Conservation (phyloP, 1,140 invertebrate genomes). For the Megalonaias nervosa region DNA sequence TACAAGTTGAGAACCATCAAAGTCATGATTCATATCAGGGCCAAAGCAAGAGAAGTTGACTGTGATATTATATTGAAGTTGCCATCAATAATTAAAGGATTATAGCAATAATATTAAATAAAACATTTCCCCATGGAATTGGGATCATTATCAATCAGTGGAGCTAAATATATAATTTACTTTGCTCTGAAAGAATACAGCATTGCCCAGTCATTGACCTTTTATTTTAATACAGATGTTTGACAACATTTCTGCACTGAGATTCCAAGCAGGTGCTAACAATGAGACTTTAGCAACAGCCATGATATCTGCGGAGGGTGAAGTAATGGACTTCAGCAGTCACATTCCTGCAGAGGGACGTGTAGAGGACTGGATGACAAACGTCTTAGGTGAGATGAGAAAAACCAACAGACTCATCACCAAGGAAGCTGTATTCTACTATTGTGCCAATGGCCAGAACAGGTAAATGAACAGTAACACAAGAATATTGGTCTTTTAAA, state of each 20-base stretch:
- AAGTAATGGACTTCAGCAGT: conserved; percentile 87
- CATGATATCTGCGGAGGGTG: conserved; percentile 88
- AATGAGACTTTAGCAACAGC: conserved; percentile 80
- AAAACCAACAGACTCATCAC: conserved; percentile 86
- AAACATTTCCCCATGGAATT: too few species aligned
- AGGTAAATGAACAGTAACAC: conserved; percentile 67
- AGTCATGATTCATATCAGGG: too few species aligned
- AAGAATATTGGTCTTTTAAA: too few species aligned
- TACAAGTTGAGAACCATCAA: too few species aligned
- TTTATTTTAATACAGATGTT: conserved; percentile 79
- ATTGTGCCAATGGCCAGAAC: conserved; percentile 80
- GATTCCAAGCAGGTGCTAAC: conserved; percentile 77
- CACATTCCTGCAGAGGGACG: conserved; percentile 77
- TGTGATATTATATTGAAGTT: too few species aligned
- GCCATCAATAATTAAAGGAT: too few species aligned
- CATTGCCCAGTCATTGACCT: not conserved
- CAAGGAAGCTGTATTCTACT: conserved; percentile 90
- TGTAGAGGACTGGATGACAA: conserved; percentile 93
- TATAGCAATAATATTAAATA: too few species aligned
- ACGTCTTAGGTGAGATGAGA: conserved; percentile 87
- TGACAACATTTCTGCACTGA: conserved; percentile 87
- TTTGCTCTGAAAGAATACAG: not conserved
- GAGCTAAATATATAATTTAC: not conserved
- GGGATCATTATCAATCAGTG: not conserved
- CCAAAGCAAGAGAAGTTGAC: too few species aligned